Evolutionary conservation across 2,888 invertebrate genomes (phyloP).

Genomic region (Polylopha cassiicola): DNA sequence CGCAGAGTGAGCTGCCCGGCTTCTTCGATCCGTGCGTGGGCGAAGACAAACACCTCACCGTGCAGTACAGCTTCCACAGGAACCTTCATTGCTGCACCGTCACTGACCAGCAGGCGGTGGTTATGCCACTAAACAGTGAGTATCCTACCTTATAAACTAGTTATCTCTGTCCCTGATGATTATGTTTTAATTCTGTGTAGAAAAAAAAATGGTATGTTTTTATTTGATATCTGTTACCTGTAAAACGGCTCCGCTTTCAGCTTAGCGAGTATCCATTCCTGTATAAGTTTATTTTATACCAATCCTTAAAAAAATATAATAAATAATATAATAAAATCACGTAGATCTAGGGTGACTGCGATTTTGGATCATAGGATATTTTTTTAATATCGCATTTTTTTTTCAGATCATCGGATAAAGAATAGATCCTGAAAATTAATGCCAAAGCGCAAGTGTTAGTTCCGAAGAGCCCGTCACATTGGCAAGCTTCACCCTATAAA

Average conservation of each 20-base stretch:
- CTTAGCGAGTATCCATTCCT: too few species aligned
- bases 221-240: too few species aligned
- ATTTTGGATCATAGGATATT: neutral
- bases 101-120: slow-evolving; percentile 86
- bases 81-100: slow-evolving; percentile 87
- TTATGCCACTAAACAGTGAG: slow-evolving; percentile 65
- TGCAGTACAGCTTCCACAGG: slow-evolving; percentile 91
- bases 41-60: slow-evolving; percentile 90
- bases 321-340: too few species aligned
- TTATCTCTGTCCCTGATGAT: too few species aligned
- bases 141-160: too few species aligned
- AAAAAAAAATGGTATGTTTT: too few species aligned
- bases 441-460: slow-evolving; percentile 38
- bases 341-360: neutral
- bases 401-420: slow-evolving; percentile 66
- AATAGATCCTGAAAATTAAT: slow-evolving; percentile 64
- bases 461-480: slow-evolving; percentile 8
- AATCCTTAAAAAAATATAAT: too few species aligned
- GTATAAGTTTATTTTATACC: too few species aligned
- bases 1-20: slow-evolving; percentile 94
- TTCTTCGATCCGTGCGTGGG: slow-evolving; percentile 98
- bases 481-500: slow-evolving; percentile 4
- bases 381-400: slow-evolving; percentile 21
- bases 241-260: too few species aligned
- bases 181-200: too few species aligned